These are phyloP conservation scores for Prosopocoilus inquinatus DNA, from an alignment of 2,888 invertebrate genomes.

Conservation along the genomic window DNA sequence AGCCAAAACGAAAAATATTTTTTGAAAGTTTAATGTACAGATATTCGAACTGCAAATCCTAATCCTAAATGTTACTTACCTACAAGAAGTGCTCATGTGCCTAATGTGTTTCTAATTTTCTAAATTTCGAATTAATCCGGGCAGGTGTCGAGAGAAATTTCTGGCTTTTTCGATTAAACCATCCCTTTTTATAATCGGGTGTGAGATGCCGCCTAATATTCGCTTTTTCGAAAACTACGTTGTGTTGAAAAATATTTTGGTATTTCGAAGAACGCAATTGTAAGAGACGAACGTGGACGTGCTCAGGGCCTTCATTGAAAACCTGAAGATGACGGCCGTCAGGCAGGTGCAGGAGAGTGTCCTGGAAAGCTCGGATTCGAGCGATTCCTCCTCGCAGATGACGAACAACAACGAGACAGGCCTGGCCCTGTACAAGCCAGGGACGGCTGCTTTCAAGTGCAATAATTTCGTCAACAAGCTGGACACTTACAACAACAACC, in stretches of 20 bases:
- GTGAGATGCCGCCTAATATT: background rate
- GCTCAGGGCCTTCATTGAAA: no score
- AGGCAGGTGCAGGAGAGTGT: conserved; percentile 41
- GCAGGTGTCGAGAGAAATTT: no score
- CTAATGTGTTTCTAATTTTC: no score
- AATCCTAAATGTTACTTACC: no score
- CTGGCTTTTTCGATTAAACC: background rate
- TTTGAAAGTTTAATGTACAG: no score
- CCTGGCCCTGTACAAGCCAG: conserved; percentile 14
- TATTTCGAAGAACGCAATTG: no score
- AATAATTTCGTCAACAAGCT: conserved; percentile 49
- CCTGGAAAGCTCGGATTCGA: conserved; percentile 48
- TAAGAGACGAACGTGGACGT: no score
- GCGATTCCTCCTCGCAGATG: conserved; percentile 42
- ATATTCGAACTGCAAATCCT: no score
- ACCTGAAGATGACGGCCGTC: conserved; percentile 41
- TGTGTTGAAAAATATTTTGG: no score
- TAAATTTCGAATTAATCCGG: no score
- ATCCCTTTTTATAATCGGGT: background rate
- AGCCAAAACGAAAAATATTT: no score
- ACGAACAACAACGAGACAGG: conserved; percentile 36
- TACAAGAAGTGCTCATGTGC: no score
- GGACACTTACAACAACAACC: conserved; percentile 50
- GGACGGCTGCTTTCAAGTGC: conserved; percentile 40
- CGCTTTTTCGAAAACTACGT: background rate